Base-by-base conservation (phyloP, 2,113 vertebrate genomes). In the Parotia lawesii region DNA sequence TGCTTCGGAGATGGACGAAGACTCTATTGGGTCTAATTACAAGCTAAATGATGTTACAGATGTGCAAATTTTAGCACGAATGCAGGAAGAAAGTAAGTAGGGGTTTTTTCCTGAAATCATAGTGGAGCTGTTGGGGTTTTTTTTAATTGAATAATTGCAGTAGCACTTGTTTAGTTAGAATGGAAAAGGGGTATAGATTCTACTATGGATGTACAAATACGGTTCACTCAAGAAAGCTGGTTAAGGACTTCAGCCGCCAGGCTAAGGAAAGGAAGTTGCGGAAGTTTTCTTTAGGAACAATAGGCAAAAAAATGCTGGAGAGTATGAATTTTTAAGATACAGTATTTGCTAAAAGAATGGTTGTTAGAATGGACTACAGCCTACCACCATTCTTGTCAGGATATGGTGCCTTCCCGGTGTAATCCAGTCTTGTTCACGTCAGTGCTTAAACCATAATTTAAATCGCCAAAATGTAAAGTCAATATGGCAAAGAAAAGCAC, bases 31-130 rank as follows among this genome's bases (percentile, higher is more conserved):
- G 88, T 99, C 99, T 75, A 99, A 99, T 94, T 99, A 99, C 97
- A 99, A 99, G 91, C 98, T 99, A 96, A 99, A 99, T 79, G 99
- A 99, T 90, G 99, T 99, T 97, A 99, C 99, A 5, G 99, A 99
- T 84, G 99, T 99, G 44, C 99, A 99, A 93, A 99, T 99, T 96
- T 96, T 99, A 94, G 99, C 99, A 40, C 98, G 99, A 89, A 99
- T 99, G 99, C 99, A 99, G 91, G 99, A 99, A 96, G 99, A 99
- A 98, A 99, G 99, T 99, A 97, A 98, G 98, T 98, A 83, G 6
- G 2, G 0, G 1, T 12, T 98, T 95, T 94, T 89, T 76, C 37
- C 22, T 89, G 44, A 75, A 86, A 84, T 25, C 13, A 5, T 56
- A 89, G 33, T 44, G 29, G 37, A 69, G 21, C 27, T 27, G 19